Conservation (phyloP, 2,113 vertebrate species). For the Glaucomys volans region DNA sequence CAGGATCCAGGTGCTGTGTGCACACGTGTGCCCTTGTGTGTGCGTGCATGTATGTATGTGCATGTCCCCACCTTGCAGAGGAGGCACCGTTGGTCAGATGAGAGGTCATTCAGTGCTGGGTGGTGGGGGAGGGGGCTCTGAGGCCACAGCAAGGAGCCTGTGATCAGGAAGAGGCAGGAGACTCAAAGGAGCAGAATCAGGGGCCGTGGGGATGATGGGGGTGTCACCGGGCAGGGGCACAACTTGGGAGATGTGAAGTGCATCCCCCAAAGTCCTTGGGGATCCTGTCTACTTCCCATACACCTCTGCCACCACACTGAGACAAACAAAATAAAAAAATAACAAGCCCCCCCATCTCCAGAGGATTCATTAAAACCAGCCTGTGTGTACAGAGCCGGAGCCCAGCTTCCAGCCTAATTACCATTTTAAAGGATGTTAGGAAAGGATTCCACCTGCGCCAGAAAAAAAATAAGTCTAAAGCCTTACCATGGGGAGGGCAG, state of each 20-base stretch:
- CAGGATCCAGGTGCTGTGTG: background rate
- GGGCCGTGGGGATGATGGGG: no score
- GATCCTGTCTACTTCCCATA: background rate
- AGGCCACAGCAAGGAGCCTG: background rate
- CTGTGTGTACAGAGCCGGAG: background rate
- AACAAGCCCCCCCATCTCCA: constrained; percentile 5
- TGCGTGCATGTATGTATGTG: no score
- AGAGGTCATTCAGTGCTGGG: background rate
- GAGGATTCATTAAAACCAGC: constrained; percentile 56
- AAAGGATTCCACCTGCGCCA: background rate
- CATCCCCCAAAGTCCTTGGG: background rate
- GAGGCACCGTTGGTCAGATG: background rate
- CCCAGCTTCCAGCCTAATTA: constrained; percentile 12
- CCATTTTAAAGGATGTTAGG: background rate
- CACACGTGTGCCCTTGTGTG: no score
- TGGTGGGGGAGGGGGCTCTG: background rate
- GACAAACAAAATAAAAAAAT: constrained; percentile 50
- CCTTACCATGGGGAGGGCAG: background rate
- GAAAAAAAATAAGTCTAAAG: background rate
- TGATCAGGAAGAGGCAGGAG: background rate
- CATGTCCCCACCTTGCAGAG: background rate
- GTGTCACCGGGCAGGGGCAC: background rate
- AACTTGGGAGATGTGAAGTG: background rate
- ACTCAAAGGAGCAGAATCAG: no score
- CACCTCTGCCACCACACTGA: background rate